Conservation (phyloP, 2,888 invertebrate genomes). For the Beris morrisii region DNA sequence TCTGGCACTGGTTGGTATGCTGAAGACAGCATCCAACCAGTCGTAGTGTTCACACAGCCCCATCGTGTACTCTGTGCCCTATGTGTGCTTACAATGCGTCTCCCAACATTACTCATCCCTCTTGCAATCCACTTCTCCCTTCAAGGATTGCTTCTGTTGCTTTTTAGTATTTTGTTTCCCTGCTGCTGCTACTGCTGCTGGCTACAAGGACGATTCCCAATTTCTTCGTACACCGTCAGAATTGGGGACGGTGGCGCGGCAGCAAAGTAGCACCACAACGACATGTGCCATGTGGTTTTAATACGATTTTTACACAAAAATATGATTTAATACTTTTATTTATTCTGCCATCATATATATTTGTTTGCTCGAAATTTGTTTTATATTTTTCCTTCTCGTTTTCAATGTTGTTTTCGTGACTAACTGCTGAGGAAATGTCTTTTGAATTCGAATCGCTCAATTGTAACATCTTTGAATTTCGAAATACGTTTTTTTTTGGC, state of each 20-base stretch:
- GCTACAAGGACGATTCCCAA: conserved; percentile 33
- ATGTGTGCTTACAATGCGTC: conserved; percentile 21
- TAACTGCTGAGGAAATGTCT: conserved; percentile 31
- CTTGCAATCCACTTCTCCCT: conserved; percentile 14
- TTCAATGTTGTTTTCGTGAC: conserved; percentile 29
- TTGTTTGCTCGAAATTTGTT: conserved; percentile 27
- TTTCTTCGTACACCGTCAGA: conserved; percentile 25
- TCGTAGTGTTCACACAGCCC: background rate
- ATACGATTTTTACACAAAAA: conserved; percentile 43
- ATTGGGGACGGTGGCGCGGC: conserved; percentile 23
- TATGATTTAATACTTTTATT: conserved; percentile 43
- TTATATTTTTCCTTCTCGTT: conserved; percentile 8
- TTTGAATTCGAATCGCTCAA: conserved; percentile 37
- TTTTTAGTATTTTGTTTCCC: conserved; percentile 37
- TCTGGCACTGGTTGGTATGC: conserved; percentile 35
- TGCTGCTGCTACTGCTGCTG: background rate
- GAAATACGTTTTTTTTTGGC: conserved; percentile 1
- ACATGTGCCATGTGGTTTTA: conserved; percentile 43
- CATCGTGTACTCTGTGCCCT: background rate
- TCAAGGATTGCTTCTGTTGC: conserved; percentile 32
- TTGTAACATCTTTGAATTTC: conserved; percentile 26
- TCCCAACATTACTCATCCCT: conserved; percentile 26
- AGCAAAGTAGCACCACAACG: conserved; percentile 36
- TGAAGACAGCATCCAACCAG: conserved; percentile 31
- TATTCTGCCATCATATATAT: conserved; percentile 38